phyloP scores from a whole-genome alignment of 2,113 vertebrate species.

The Charina bottae region DNA sequence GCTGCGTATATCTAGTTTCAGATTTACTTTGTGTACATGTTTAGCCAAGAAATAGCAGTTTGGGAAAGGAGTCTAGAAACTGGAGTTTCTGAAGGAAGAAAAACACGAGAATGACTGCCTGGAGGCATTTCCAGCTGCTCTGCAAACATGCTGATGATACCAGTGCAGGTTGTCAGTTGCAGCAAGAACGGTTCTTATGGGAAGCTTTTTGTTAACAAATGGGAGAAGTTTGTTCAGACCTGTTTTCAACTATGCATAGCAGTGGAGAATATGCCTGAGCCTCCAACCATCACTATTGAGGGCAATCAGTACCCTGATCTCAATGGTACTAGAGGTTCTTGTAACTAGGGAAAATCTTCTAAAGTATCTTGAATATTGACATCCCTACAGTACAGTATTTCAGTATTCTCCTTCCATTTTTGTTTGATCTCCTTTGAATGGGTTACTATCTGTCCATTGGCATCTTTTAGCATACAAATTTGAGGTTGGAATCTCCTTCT shows the following conservation, averaged over 20 bases:
- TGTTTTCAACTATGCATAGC: not conserved
- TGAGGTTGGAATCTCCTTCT: not conserved
- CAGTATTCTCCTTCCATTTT: not conserved
- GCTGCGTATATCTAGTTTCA: not conserved
- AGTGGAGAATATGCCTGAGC: too few relatives aligned
- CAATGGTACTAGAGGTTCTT: not conserved
- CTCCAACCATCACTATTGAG: not conserved
- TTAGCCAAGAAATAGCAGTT: not conserved
- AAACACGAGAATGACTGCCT: not conserved
- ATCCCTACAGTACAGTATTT: not conserved
- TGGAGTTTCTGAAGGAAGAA: not conserved
- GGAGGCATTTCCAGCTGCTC: not conserved
- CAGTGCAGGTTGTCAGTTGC: not conserved
- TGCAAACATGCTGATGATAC: not conserved
- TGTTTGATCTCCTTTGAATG: not conserved
- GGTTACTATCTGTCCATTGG: not conserved
- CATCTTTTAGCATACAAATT: not conserved
- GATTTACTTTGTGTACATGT: not conserved
- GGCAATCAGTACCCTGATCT: not conserved
- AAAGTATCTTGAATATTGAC: not conserved
- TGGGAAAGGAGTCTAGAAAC: not conserved
- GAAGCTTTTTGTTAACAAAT: not conserved
- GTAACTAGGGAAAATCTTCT: not conserved
- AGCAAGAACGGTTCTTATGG: not conserved
- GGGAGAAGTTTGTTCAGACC: not conserved